Conservation (phyloP, 2,113 vertebrate genomes). For the Sus scrofa region DNA sequence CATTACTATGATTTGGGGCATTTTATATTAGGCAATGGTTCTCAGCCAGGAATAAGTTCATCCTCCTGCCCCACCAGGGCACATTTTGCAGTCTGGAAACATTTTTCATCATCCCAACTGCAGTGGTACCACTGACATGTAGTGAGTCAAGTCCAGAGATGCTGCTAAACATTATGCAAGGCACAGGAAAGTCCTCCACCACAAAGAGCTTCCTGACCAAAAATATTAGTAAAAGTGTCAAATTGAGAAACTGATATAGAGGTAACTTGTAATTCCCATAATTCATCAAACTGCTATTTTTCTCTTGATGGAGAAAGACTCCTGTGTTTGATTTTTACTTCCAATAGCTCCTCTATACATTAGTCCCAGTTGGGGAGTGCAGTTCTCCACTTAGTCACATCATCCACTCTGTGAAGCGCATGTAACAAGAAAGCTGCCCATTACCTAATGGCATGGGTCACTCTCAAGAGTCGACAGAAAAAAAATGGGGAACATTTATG, state of each 20-base stretch:
- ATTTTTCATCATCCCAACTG: background rate
- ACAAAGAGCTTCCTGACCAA: background rate
- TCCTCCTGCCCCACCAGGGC: background rate
- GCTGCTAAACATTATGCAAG: background rate
- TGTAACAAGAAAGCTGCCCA: background rate
- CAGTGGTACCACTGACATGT: background rate
- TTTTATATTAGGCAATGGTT: background rate
- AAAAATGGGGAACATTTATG: background rate
- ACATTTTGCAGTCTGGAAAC: background rate
- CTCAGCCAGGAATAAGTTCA: background rate
- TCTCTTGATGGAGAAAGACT: background rate
- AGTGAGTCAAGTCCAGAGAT: background rate
- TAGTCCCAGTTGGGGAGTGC: background rate
- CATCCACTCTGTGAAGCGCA: background rate
- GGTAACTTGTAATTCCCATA: background rate
- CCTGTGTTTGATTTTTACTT: background rate
- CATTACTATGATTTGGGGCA: background rate
- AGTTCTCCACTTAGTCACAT: background rate
- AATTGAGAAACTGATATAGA: background rate
- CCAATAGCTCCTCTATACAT: background rate
- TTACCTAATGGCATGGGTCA: background rate
- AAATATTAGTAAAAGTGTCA: background rate
- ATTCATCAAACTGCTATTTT: background rate
- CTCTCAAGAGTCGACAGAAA: slow-evolving; percentile 20
- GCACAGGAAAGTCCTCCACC: background rate